Percentiles rank a stretch among this genome's conserved stretches.
Evolutionary conservation across 2,797 vertebrate species (phyloP).

Genomic region (Hyperoplus lanceolatus): DNA sequence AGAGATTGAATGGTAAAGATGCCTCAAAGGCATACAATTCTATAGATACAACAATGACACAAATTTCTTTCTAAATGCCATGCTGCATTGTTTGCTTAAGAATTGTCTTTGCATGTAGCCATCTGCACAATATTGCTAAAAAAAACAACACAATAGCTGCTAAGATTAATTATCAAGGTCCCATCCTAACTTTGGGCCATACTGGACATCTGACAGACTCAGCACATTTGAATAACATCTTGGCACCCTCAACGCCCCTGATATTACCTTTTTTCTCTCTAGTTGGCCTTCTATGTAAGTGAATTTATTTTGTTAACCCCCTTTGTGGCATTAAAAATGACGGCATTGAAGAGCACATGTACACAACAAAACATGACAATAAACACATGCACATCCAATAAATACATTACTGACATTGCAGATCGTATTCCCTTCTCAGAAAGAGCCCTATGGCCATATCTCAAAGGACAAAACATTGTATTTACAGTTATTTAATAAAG

Average conservation of each 20-base stretch:
- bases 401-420: constrained; percentile 1
- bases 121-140: constrained; percentile 6
- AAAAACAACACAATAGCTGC: constrained; percentile 25
- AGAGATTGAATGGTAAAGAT: background rate
- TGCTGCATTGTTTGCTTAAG: constrained; percentile 1
- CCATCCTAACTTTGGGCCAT: constrained; percentile 11
- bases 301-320: constrained; percentile 7
- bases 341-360: constrained; percentile 2
- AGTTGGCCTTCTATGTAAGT: constrained; percentile 6
- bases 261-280: constrained; percentile 14
- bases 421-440: background rate
- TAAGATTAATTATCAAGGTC: constrained; percentile 17
- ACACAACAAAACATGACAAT: constrained; percentile 13
- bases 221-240: constrained; percentile 45
- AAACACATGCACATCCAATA: constrained; percentile 9
- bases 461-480: background rate
- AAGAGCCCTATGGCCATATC: background rate
- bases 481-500: background rate
- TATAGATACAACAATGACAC: background rate
- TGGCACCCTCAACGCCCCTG: constrained; percentile 12
- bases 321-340: constrained; percentile 28
- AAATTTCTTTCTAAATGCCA: background rate
- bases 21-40: background rate
- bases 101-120: background rate
- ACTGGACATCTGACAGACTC: constrained; percentile 22